Evolutionary conservation across 92 coral and sea anemone species (phyloP).

Genomic region (Parazoanthus darwini): DNA sequence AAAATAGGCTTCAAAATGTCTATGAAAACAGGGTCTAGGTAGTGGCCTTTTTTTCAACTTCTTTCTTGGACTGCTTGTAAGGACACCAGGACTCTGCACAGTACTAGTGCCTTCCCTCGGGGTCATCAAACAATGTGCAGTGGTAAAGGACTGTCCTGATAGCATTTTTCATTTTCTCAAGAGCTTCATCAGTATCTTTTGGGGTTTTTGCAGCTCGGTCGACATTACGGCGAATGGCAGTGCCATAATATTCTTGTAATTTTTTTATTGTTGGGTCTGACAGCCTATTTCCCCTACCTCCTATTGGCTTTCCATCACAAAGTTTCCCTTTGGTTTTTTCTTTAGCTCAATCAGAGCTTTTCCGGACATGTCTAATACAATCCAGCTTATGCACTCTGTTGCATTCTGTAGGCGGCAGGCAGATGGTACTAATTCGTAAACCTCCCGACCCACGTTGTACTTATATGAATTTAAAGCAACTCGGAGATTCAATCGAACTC

Average conservation of each 20-base stretch:
- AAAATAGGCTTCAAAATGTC: slow-evolving; percentile 45
- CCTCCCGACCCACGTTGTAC: no score
- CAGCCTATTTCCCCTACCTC: slow-evolving; percentile 18
- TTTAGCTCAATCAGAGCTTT: background rate
- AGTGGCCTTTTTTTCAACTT: slow-evolving; percentile 17
- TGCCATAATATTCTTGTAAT: slow-evolving; percentile 18
- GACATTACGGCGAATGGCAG: background rate
- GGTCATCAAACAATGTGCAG: slow-evolving; percentile 4
- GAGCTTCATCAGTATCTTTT: background rate
- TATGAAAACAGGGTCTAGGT: slow-evolving; percentile 46
- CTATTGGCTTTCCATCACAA: slow-evolving; percentile 46
- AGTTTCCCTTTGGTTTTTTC: slow-evolving; percentile 47
- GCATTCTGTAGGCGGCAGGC: no score
- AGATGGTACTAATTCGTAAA: no score
- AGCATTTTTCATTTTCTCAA: slow-evolving; percentile 19
- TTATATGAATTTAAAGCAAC: no score
- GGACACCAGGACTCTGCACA: slow-evolving; percentile 38
- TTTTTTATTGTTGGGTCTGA: slow-evolving; percentile 18
- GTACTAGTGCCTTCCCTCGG: slow-evolving; percentile 18
- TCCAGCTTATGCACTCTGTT: slow-evolving; percentile 49
- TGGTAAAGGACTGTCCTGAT: slow-evolving; percentile 19
- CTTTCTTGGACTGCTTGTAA: slow-evolving; percentile 20
- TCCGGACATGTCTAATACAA: slow-evolving; percentile 23
- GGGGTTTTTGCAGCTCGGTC: background rate
- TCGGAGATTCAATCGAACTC: no score